These are phyloP conservation scores for Platalea minor DNA, from an alignment of 2,797 vertebrate species.

Conservation along the genomic window DNA sequence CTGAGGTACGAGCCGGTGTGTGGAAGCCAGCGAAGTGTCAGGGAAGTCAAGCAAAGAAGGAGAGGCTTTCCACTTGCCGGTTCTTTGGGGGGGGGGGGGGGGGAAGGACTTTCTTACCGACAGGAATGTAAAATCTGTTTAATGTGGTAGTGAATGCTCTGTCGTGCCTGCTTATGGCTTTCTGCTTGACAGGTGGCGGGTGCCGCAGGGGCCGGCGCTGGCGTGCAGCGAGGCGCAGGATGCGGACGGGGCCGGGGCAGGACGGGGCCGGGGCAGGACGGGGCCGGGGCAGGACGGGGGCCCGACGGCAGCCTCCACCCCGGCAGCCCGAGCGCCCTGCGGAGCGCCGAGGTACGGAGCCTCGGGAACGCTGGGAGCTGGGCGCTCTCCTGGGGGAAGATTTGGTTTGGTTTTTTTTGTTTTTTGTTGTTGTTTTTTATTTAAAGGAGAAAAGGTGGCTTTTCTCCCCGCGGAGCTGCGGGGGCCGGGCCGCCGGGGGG, in stretches of 20 bases:
- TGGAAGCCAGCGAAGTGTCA: background rate
- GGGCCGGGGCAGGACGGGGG: background rate
- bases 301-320: background rate
- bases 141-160: rapidly evolving
- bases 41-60: background rate
- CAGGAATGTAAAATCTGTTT: background rate
- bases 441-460: too few relatives aligned
- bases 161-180: background rate
- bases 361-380: too few relatives aligned
- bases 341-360: too few relatives aligned
- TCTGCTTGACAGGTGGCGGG: background rate
- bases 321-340: too few relatives aligned
- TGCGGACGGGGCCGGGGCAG: background rate
- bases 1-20: rapidly evolving
- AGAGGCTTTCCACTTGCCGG: background rate
- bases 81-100: background rate
- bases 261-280: rapidly evolving
- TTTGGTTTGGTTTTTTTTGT: too few relatives aligned
- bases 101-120: background rate
- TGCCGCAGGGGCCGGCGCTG: rapidly evolving
- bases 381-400: too few relatives aligned
- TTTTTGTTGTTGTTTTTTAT: too few relatives aligned
- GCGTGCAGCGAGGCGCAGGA: rapidly evolving
- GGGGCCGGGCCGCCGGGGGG: too few relatives aligned
- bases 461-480: too few relatives aligned